These are phyloP conservation scores for Hippopotamyrus pictus DNA, from an alignment of 2,797 vertebrate species.

Conservation along the genomic window DNA sequence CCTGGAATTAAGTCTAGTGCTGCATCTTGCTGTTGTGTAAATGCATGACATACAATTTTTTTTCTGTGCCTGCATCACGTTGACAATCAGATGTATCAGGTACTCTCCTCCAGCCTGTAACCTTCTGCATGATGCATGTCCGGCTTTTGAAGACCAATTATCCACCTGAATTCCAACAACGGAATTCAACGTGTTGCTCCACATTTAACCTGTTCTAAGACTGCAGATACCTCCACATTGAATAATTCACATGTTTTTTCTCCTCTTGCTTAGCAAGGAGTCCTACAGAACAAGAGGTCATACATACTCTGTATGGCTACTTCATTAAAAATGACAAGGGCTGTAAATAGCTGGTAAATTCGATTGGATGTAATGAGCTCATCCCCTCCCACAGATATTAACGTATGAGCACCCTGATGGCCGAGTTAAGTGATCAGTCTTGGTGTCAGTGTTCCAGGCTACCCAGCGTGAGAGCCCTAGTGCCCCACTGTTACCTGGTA, in stretches of 20 bases:
- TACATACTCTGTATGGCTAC: not conserved
- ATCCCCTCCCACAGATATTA: not conserved
- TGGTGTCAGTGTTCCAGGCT: not conserved
- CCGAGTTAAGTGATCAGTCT: not conserved
- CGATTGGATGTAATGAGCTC: not conserved
- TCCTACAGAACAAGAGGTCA: not conserved
- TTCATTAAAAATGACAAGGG: not conserved
- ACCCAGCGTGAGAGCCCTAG: not conserved
- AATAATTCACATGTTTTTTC: not conserved
- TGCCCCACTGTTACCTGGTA: constrained; percentile 60
- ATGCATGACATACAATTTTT: not conserved
- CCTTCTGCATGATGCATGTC: not conserved
- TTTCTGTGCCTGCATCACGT: not conserved
- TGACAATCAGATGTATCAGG: not conserved
- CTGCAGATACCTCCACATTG: not conserved
- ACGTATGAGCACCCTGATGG: not conserved
- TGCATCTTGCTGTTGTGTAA: not conserved
- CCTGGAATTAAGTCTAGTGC: not conserved
- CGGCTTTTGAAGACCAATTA: not conserved
- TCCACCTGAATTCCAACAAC: not conserved
- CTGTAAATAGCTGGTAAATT: not conserved
- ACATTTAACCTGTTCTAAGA: not conserved
- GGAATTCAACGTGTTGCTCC: not conserved
- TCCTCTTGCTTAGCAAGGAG: not conserved
- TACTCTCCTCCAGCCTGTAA: not conserved